phyloP scores from a whole-genome alignment of 1,140 invertebrate species.

The Pomacea maculata region DNA sequence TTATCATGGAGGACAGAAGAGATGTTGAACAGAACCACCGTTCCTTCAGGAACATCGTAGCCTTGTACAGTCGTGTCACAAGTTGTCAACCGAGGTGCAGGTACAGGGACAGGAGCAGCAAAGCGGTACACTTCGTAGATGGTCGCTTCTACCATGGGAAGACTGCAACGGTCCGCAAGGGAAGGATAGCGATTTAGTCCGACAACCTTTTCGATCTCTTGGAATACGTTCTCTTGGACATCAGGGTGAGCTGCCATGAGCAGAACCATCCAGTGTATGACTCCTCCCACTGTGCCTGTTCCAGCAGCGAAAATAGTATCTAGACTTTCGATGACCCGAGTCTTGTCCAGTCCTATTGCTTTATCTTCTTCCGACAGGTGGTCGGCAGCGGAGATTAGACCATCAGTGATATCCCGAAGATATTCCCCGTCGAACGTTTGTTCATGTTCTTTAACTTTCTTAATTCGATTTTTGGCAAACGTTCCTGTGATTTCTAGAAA shows the following conservation, averaged over 20 bases:
- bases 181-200: slow-evolving; percentile 77
- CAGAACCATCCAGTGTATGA: slow-evolving; percentile 85
- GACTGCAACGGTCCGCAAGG: slow-evolving; percentile 10
- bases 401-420: slow-evolving; percentile 28
- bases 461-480: background rate
- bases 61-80: slow-evolving; percentile 51
- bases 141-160: slow-evolving; percentile 19
- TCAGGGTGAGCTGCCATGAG: slow-evolving; percentile 79
- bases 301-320: slow-evolving; percentile 86
- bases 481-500: slow-evolving; percentile 10
- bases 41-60: slow-evolving; percentile 56
- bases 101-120: background rate
- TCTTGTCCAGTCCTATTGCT: slow-evolving; percentile 2
- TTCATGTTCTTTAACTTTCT: slow-evolving; percentile 21
- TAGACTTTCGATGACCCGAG: slow-evolving; percentile 18
- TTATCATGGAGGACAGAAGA: too few species aligned
- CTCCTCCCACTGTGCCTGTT: slow-evolving; percentile 83
- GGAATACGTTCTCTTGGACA: slow-evolving; percentile 80
- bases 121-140: slow-evolving; percentile 67
- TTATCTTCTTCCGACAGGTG: slow-evolving; percentile 1
- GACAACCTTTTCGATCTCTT: slow-evolving; percentile 81
- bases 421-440: slow-evolving; percentile 6
- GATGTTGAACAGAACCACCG: slow-evolving; percentile 54
- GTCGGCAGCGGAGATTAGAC: slow-evolving; percentile 13
- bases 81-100: slow-evolving; percentile 39